These are phyloP conservation scores for Orthosia gracilis DNA, from an alignment of 2,888 invertebrate species.

Conservation along the genomic window DNA sequence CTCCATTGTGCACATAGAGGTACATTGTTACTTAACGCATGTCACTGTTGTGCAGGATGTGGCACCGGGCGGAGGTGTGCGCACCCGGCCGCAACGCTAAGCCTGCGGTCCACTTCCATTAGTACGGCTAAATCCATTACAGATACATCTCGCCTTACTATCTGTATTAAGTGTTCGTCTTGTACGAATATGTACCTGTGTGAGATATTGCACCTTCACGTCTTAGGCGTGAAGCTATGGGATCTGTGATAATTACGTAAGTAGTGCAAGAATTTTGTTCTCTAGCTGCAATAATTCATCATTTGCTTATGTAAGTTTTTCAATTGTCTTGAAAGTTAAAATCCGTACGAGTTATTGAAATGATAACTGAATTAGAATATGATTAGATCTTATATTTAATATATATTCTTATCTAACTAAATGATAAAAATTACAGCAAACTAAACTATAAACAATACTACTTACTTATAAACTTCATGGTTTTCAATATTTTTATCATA, in stretches of 20 bases:
- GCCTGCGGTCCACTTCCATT: conserved; percentile 87
- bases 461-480: no score
- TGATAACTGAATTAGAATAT: no score
- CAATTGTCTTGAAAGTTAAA: no score
- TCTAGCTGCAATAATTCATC: neutral
- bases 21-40: conserved; percentile 64
- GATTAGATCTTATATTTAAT: no score
- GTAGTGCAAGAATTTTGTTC: conserved; percentile 1
- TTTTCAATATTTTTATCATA: no score
- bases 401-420: no score
- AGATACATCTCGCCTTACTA: conserved; percentile 74
- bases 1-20: conserved; percentile 28
- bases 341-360: no score
- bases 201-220: conserved; percentile 27
- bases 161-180: conserved; percentile 56
- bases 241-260: neutral
- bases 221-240: conserved; percentile 2
- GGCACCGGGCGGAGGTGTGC: conserved; percentile 63
- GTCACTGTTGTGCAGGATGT: conserved; percentile 76
- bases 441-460: no score
- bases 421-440: no score
- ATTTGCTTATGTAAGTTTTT: no score
- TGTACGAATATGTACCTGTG: conserved; percentile 31
- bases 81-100: conserved; percentile 81
- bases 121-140: conserved; percentile 84